Conservation (phyloP, 2,888 invertebrate genomes). For the Stenchaetothrips biformis region DNA sequence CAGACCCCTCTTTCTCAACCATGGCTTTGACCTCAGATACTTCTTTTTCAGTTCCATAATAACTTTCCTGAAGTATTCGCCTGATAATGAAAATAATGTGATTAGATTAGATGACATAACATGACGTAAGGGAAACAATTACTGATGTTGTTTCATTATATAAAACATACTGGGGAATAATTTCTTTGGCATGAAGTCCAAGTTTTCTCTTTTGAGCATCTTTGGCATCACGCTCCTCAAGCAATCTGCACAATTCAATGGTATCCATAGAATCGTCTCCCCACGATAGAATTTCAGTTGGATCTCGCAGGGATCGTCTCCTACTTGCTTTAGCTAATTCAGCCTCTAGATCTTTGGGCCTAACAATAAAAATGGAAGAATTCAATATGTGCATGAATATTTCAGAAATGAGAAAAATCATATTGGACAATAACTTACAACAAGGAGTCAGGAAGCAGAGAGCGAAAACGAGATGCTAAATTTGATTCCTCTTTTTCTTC, state of each 20-base stretch:
- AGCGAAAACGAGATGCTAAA: slow-evolving; percentile 5
- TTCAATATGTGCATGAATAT: background rate
- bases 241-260: slow-evolving; percentile 58
- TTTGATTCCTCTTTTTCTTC: slow-evolving; percentile 5
- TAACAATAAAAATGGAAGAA: background rate
- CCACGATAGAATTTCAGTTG: slow-evolving; percentile 43
- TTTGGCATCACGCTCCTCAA: slow-evolving; percentile 50
- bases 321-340: slow-evolving; percentile 29
- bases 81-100: background rate
- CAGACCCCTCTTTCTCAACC: slow-evolving; percentile 49
- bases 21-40: slow-evolving; percentile 59
- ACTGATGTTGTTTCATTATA: background rate
- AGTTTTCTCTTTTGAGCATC: slow-evolving; percentile 30
- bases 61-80: slow-evolving; percentile 46
- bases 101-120: slow-evolving; percentile 30
- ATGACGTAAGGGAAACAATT: slow-evolving; percentile 31
- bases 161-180: slow-evolving; percentile 30
- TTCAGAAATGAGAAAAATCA: background rate
- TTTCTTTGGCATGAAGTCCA: background rate
- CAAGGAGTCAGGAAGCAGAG: background rate
- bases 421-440: background rate
- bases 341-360: slow-evolving; percentile 30
- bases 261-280: slow-evolving; percentile 58
- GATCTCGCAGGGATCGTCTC: slow-evolving; percentile 35
- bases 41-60: slow-evolving; percentile 64